Base-by-base conservation (phyloP, 23 tunicate species). In the Ascidia mentula region DNA sequence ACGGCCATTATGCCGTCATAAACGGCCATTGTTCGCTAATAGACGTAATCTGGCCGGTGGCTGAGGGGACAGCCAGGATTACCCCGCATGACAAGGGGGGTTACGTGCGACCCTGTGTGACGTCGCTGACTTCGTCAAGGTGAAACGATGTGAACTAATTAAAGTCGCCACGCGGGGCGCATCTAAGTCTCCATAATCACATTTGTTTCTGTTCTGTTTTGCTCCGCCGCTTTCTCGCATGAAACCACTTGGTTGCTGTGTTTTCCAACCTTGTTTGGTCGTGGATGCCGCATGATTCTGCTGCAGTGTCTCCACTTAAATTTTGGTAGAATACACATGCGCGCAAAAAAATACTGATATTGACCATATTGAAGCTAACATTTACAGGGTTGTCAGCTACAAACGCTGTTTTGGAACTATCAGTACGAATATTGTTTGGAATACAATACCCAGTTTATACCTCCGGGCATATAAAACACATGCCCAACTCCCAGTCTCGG, bases 21-120 rank as follows among this genome's bases (percentile, higher is more conserved):
- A 42, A 15, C 53, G 53, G 15, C 15, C 53, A 42, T 42, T 42
- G 53, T 42, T 42, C 53, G 53, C 15, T 42, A 42, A 42, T 42
- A 42, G 53, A 42, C 15, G 53, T 42, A 42, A 42, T 42, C 53
- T 42, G 15, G 12, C 15, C 15, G 53, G 53, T 42, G 53, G 12
- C 53, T 42, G 53, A 15, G 53, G 53, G 53, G n/a, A n/a, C n/a
- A 42, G 53, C 53, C 53, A 9, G 53, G 53, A 42, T 42, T 42
- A 42, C 53, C 53, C 53, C 53, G 15, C 53, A 42, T 42, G 53
- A 42, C 53, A 42, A 42, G 53, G 53, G n/a, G n/a, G 53, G 53
- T 42, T 42, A 42, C 53, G 53, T 15, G 53, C 15, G 15, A 42
- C 53, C 53, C 53, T 9, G 15, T 42, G 53, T 42, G 53, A 42